phyloP scores from a whole-genome alignment of 2,113 vertebrate species.

The Paraplagusia blochii region DNA sequence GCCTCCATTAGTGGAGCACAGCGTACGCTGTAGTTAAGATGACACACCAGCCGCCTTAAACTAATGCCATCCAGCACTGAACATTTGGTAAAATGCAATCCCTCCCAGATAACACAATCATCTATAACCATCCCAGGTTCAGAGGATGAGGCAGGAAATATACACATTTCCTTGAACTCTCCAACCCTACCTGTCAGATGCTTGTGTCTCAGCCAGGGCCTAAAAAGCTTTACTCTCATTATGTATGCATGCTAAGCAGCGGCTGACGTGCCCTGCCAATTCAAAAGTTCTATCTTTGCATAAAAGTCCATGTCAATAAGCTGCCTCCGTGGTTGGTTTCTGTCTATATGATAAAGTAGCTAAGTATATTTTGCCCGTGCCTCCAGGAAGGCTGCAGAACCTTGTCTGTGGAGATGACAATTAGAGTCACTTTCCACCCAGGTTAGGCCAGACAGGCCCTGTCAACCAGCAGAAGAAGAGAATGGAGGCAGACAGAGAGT shows the following conservation, averaged over 20 bases:
- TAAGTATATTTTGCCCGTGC: conserved; percentile 76
- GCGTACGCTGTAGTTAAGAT: conserved; percentile 40
- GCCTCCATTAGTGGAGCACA: conserved; percentile 39
- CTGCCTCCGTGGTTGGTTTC: conserved; percentile 51
- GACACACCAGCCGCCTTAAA: conserved; percentile 47
- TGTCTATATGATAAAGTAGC: conserved; percentile 80
- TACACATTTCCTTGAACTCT: conserved; percentile 63
- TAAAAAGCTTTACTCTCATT: conserved; percentile 70
- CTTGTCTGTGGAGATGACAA: conserved; percentile 82
- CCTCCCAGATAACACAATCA: conserved; percentile 62
- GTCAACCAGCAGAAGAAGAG: conserved; percentile 69
- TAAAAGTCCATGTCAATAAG: conserved; percentile 77
- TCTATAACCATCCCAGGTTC: conserved; percentile 41
- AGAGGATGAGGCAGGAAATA: conserved; percentile 63
- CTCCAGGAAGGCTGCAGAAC: conserved; percentile 75
- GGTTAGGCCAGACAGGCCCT: conserved; percentile 77
- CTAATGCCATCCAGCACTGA: conserved; percentile 59
- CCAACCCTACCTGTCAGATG: conserved; percentile 73
- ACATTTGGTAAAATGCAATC: conserved; percentile 62
- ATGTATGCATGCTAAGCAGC: conserved; percentile 74
- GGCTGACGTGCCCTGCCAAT: conserved; percentile 76
- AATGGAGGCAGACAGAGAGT: conserved; percentile 75
- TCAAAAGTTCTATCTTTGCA: conserved; percentile 78
- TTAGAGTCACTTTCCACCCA: conserved; percentile 81
- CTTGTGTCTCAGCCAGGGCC: conserved; percentile 65